Evolutionary conservation across 2,797 vertebrate species (phyloP).

Genomic region (Molothrus ater): DNA sequence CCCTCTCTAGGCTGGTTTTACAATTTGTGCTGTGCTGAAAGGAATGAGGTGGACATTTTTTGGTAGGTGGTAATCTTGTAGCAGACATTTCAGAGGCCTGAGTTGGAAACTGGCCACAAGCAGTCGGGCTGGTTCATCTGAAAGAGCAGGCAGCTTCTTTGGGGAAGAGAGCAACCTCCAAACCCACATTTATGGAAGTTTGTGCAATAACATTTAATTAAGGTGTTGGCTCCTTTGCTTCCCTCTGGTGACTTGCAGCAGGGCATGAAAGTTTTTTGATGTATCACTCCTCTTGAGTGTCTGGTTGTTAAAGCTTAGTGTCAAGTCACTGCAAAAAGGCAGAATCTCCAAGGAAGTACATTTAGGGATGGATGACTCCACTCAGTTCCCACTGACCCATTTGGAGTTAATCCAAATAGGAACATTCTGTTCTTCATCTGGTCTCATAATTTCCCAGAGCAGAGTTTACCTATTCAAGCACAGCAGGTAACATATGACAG

Average conservation of each 20-base stretch:
- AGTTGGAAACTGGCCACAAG: neutral
- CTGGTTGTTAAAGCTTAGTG: neutral
- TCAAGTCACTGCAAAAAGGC: neutral
- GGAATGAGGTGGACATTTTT: neutral
- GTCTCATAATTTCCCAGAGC: neutral
- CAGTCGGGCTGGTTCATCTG: neutral
- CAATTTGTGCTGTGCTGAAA: neutral
- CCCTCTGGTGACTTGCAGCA: neutral
- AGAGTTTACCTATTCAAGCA: conserved; percentile 18
- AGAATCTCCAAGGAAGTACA: neutral
- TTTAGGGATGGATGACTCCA: neutral
- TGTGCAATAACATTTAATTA: neutral
- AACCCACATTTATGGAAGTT: neutral
- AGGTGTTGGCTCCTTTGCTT: neutral
- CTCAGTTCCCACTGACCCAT: neutral
- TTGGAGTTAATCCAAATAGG: neutral
- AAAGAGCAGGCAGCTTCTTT: neutral
- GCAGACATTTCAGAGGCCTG: neutral
- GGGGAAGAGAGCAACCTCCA: neutral
- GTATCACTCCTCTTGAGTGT: neutral
- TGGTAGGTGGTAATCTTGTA: neutral
- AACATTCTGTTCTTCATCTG: neutral
- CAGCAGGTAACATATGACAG: neutral
- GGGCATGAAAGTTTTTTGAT: neutral
- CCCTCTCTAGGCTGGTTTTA: neutral